phyloP scores from a whole-genome alignment of 2,888 invertebrate species.

The Melinaea marsaeus region DNA sequence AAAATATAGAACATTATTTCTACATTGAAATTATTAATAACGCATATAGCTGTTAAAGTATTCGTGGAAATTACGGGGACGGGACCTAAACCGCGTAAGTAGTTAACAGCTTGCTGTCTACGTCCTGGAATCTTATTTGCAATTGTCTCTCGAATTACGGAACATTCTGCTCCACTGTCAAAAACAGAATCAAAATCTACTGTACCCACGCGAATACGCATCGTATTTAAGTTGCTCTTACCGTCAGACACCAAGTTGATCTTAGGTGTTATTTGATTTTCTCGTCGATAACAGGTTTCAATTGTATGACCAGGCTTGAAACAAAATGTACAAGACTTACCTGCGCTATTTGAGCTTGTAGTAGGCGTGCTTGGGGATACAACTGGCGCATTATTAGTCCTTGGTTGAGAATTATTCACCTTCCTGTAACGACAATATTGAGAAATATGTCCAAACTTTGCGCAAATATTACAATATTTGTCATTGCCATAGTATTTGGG shows the following conservation, averaged over 20 bases:
- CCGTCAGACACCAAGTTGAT: conserved; percentile 28
- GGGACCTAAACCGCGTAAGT: conserved; percentile 15
- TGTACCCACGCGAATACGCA: conserved; percentile 15
- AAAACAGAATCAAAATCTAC: conserved; percentile 27
- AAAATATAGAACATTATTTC: conserved; percentile 15
- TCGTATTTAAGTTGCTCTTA: conserved; percentile 23
- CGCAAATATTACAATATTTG: conserved; percentile 6
- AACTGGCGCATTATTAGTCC: not conserved
- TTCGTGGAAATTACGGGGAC: conserved; percentile 13
- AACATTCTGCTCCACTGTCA: conserved; percentile 38
- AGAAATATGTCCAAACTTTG: not conserved
- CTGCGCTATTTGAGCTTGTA: not conserved
- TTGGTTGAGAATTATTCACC: not conserved
- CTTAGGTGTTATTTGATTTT: conserved; percentile 30
- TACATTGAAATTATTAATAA: conserved; percentile 15
- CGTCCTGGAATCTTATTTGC: conserved; percentile 32
- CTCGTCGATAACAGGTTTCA: conserved; percentile 32
- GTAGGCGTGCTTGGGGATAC: not conserved
- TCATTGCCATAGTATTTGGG: not conserved
- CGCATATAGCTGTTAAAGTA: conserved; percentile 14
- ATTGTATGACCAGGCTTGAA: conserved; percentile 32
- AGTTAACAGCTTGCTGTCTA: conserved; percentile 21
- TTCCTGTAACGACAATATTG: conserved; percentile 2
- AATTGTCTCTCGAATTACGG: conserved; percentile 32
- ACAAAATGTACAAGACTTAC: conserved; percentile 28